Conservation (phyloP, 2,113 vertebrate species). For the Tetraodon nigroviridis region DNA sequence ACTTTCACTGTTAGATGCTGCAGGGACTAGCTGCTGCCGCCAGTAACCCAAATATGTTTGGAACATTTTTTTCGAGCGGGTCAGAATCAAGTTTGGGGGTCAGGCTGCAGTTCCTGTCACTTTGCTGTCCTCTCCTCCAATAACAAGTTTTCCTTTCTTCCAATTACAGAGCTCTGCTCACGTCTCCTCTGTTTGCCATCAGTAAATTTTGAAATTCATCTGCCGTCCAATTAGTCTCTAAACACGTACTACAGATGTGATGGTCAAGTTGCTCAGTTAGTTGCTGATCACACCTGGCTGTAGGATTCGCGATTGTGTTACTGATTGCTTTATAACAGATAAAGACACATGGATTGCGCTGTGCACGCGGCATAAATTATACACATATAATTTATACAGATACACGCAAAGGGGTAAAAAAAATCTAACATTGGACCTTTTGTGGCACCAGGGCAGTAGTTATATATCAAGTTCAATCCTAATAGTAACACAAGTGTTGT, state of each 20-base stretch:
- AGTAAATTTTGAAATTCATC: constrained; percentile 43
- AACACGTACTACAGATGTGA: constrained; percentile 47
- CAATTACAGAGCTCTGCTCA: constrained; percentile 54
- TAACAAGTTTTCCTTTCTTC: constrained; percentile 33
- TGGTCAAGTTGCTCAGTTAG: constrained; percentile 29
- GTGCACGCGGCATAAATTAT: constrained; percentile 75
- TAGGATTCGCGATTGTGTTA: constrained; percentile 26
- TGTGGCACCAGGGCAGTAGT: constrained; percentile 47
- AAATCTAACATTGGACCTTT: constrained; percentile 50
- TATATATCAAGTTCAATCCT: background rate
- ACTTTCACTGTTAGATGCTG: constrained; percentile 12
- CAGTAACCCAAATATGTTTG: background rate
- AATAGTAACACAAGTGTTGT: too few species aligned
- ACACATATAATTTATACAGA: constrained; percentile 73
- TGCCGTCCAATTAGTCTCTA: constrained; percentile 42
- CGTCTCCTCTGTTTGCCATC: constrained; percentile 65
- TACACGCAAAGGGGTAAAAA: constrained; percentile 56
- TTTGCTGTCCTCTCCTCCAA: constrained; percentile 52
- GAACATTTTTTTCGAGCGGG: constrained; percentile 21
- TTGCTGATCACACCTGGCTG: constrained; percentile 55
- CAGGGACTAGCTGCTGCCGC: constrained; percentile 8
- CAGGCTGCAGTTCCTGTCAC: constrained; percentile 57
- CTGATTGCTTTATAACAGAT: constrained; percentile 69
- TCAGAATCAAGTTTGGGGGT: constrained; percentile 41
- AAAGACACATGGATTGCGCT: constrained; percentile 76